Evolutionary conservation across 1,140 invertebrate species (phyloP).

Genomic region (Hirudo medicinalis): DNA sequence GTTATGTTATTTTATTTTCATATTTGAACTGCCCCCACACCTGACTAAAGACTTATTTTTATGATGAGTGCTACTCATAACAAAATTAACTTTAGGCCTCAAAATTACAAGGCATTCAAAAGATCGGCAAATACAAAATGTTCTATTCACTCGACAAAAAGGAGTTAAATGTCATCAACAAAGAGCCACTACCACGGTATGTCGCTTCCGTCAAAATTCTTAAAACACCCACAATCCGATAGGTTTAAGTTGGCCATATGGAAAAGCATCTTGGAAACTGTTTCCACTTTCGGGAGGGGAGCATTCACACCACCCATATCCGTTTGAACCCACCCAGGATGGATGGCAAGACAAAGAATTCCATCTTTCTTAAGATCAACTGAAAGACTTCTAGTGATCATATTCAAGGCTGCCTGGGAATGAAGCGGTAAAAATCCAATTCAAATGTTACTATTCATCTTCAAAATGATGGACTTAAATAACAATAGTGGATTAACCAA

Average conservation of each 20-base stretch:
- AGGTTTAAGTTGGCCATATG: slow-evolving; percentile 27
- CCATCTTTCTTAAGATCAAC: slow-evolving; percentile 60
- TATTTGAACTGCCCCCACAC: too few species aligned
- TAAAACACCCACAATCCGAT: neutral
- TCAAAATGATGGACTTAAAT: neutral
- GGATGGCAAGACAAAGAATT: slow-evolving; percentile 60
- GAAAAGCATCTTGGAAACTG: slow-evolving; percentile 52
- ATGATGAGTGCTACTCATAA: too few species aligned
- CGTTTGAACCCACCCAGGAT: slow-evolving; percentile 81
- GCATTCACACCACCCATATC: slow-evolving; percentile 72
- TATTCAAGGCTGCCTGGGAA: slow-evolving; percentile 63
- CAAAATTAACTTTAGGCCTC: too few species aligned
- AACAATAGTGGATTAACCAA: slow-evolving; percentile 30
- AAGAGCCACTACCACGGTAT: slow-evolving; percentile 5
- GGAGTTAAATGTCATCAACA: too few species aligned
- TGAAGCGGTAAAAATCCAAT: too few species aligned
- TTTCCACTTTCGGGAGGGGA: slow-evolving; percentile 53
- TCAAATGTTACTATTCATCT: too few species aligned
- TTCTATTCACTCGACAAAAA: too few species aligned
- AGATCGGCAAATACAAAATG: too few species aligned
- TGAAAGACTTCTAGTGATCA: slow-evolving; percentile 68
- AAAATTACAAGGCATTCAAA: too few species aligned
- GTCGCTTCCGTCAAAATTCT: neutral
- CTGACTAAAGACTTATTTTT: too few species aligned
- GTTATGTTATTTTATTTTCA: too few species aligned